Evolutionary conservation across 2,113 vertebrate genomes (phyloP).

Genomic region (Psephotus haematonotus): DNA sequence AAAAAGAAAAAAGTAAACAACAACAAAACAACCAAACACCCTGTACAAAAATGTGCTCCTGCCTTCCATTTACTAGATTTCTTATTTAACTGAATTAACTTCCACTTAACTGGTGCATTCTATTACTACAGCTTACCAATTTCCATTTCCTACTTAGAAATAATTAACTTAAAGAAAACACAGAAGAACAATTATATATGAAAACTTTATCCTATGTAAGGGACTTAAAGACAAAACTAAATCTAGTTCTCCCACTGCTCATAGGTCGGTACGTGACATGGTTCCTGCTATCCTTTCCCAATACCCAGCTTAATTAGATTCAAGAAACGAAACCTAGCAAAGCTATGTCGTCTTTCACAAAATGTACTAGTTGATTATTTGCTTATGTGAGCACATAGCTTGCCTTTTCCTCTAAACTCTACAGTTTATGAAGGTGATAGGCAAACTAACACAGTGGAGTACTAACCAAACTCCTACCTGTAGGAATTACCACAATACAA

Average conservation of each 20-base stretch:
- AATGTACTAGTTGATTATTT: neutral
- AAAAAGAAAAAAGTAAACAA: too few relatives aligned
- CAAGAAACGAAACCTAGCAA: neutral
- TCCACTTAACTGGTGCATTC: neutral
- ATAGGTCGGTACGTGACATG: accelerated
- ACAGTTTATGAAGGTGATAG: accelerated
- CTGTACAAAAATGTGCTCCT: neutral
- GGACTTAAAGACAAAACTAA: neutral
- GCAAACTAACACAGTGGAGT: neutral
- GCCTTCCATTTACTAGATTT: neutral
- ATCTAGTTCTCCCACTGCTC: neutral
- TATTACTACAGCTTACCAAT: neutral
- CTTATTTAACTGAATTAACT: neutral
- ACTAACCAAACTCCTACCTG: accelerated
- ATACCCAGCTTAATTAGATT: neutral
- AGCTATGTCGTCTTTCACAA: neutral
- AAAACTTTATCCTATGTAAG: neutral
- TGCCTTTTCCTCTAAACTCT: neutral
- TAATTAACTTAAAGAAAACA: neutral
- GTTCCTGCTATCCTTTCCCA: neutral
- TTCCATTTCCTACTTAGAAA: neutral
- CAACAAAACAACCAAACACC: too few relatives aligned
- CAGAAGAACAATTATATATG: neutral
- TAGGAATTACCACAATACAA: neutral
- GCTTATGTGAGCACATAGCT: neutral